Evolutionary conservation across 2,113 vertebrate species (phyloP).

Genomic region (Campylomormyrus tamandua): DNA sequence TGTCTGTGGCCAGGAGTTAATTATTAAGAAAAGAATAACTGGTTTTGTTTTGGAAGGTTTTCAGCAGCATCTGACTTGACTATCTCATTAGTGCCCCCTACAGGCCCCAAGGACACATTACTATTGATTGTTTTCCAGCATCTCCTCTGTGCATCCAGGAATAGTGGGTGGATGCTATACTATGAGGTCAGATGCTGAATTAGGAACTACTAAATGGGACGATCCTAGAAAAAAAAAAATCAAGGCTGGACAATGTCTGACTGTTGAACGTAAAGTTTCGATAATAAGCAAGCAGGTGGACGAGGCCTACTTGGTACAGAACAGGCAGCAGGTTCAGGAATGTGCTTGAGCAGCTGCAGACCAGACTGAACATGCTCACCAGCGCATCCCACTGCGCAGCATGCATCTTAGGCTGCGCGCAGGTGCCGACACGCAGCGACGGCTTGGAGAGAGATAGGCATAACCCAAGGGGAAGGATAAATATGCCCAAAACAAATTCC

Average conservation of each 20-base stretch:
- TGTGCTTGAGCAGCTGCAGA: background rate
- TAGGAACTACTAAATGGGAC: background rate
- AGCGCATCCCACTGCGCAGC: background rate
- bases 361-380: background rate
- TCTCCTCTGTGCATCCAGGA: background rate
- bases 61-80: background rate
- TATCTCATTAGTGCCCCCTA: background rate
- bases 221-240: background rate
- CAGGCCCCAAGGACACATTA: background rate
- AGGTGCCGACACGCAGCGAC: background rate
- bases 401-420: background rate
- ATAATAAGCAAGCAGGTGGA: background rate
- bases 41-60: background rate
- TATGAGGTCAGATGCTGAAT: background rate
- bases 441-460: background rate
- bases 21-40: background rate
- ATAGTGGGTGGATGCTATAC: background rate
- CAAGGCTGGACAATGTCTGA: background rate
- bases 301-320: background rate
- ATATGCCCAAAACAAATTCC: conserved; percentile 2
- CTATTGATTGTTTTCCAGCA: background rate
- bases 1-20: background rate
- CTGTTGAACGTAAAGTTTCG: background rate
- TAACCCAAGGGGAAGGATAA: background rate
- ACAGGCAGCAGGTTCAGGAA: background rate